Base-by-base conservation (phyloP, 1,140 invertebrate genomes). In the Tetramorium parvispinum region DNA sequence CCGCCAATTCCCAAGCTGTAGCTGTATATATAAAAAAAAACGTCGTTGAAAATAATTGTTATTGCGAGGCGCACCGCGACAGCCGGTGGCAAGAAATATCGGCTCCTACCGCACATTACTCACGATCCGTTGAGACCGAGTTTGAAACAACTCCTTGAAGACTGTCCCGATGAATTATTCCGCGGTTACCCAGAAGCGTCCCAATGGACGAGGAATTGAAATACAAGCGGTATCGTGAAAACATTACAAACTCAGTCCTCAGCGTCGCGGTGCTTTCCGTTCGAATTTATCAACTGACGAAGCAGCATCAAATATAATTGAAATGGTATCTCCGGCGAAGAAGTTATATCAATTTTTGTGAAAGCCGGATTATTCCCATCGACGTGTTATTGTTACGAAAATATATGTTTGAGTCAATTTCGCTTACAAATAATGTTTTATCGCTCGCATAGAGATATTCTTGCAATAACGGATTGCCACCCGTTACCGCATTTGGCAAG, bases 131-230 rank as follows among this genome's bases (percentile, higher is more conserved):
- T 43, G 82, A 85, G 82, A 85, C 82, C 82, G 82, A 63, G 59
- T 76, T 85, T 73, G 79, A 83, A 83, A 83, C 79, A 75, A 83
- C 68, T 83, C 51, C 79, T 83, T 73, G 66, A 83, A 83, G 68
- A 83, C 68, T 73, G 40, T 77, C 46, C 61, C 59, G 75, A 79
- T 79, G 51, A 79, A 85, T 85, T 85, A 85, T 79, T 57, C 55
- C 24, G 49, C 75, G 59, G 61, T 85, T 85, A 85, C 21, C 61
- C 51, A 65, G 83, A 85, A 79, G 4, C 68, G 40, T 83, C 79
- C 79, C 79, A 49, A 46, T 32, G 79, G 40, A 83, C 68, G 68
- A 49, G 68, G 40, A 59, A 75, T 75, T 83, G 53, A 83, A 83
- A 75, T 83, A 83, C 79, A 83, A 59, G 79, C 68, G 68, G 79